Base-by-base conservation (phyloP, 2,888 invertebrate species). In the Eupithecia vulgata region DNA sequence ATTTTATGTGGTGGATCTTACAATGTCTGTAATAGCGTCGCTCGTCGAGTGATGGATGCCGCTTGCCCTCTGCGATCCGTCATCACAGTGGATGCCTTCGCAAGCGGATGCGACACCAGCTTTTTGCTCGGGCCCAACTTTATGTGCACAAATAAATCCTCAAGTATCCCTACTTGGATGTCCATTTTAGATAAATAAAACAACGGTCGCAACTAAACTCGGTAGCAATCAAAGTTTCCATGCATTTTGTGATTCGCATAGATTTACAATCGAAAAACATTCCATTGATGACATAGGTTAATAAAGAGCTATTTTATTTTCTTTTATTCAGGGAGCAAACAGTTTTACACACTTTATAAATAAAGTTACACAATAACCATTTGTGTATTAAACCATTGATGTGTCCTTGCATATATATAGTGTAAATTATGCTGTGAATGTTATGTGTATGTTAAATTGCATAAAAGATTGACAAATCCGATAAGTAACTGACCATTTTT, bases 31-130 rank as follows among this genome's bases (percentile, higher is more conserved):
- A 35, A 37, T 21, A 70, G 17, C 52, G 3, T n/a, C 42, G 71
- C 78, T 70, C 74, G 68, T 48, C 66, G 48, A 57, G 80, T 87
- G 88, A 88, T 88, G 82, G 88, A 88, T 87, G 82, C 78, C 75
- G 75, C 65, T 77, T 74, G 72, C 82, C 79, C 76, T 74, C 77
- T 76, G 75, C 80, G 79, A 86, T 87, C 84, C 81, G 80, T 87
- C 87, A 86, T 86, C 83, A 74, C 75, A 70, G 76, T 79, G 81
- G 84, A 85, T 85, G 80, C 81, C 79, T 70, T 73, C 72, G 69
- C 71, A 72, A 80, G 80, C 83, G 84, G 81, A 85, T 81, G 80
- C 80, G 80, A 79, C 74, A 76, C 81, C 78, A 79, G 81, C 80
- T 84, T 82, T 83, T 85, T 83, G 81, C 82, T 72, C 76, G 75